Percentiles rank a stretch among this genome's conserved stretches.
These are phyloP conservation scores for Diprion similis DNA, from an alignment of 1,140 invertebrate species.

Conservation along the genomic window DNA sequence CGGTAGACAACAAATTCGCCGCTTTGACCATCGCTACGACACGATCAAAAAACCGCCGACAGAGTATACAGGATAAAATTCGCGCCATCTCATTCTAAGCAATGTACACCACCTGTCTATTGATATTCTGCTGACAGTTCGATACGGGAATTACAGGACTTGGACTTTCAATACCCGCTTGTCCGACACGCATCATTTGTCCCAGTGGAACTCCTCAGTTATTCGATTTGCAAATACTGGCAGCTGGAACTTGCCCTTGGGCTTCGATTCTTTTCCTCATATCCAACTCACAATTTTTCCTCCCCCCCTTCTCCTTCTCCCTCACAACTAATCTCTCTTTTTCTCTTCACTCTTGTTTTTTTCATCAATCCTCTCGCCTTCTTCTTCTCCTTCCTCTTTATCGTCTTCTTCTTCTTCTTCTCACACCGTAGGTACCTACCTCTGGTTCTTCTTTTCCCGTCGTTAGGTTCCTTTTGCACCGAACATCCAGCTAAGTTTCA, in stretches of 20 bases:
- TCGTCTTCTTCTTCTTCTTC: neutral
- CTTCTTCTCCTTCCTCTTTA: neutral
- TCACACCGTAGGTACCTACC: too few relatives aligned
- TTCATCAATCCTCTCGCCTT: neutral
- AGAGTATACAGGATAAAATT: too few relatives aligned
- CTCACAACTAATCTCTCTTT: neutral
- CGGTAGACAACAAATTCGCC: neutral
- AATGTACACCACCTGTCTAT: neutral
- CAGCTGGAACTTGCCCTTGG: neutral
- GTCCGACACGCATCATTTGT: neutral
- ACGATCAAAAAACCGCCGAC: neutral
- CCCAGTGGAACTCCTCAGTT: neutral
- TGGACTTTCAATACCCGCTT: neutral
- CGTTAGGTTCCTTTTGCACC: neutral
- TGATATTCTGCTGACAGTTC: neutral
- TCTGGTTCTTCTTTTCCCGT: neutral
- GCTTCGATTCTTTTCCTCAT: neutral
- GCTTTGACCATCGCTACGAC: neutral
- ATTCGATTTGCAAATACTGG: conserved; percentile 1
- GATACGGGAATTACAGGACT: neutral
- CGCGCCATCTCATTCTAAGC: too few relatives aligned
- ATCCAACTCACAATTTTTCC: neutral
- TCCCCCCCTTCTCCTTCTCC: neutral
- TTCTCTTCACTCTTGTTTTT: neutral
- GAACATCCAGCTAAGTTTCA: neutral